Conservation (phyloP, 2,888 invertebrate species). For the Vandiemenella viatica region DNA sequence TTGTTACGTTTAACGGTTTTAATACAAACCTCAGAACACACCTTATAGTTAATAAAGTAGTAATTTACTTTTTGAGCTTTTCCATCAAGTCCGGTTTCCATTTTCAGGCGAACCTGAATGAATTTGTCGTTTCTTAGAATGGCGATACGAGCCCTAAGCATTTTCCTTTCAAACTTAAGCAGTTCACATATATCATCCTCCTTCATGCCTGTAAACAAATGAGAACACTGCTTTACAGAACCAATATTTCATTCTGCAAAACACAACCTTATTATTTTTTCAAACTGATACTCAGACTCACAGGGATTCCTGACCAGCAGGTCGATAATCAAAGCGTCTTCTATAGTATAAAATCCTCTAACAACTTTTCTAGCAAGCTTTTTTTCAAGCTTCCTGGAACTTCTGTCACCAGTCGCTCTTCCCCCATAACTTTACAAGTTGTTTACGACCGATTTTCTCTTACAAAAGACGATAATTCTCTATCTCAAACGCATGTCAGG, state of each 20-base stretch:
- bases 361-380: slow-evolving; percentile 82
- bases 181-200: slow-evolving; percentile 83
- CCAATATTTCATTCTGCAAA: too few species aligned
- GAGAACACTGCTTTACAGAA: neutral
- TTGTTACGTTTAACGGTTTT: too few species aligned
- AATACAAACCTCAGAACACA: too few species aligned
- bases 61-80: slow-evolving; percentile 93
- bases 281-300: slow-evolving; percentile 29
- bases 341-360: slow-evolving; percentile 83
- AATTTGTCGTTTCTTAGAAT: slow-evolving; percentile 84
- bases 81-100: slow-evolving; percentile 90
- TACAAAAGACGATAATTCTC: too few species aligned
- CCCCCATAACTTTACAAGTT: too few species aligned
- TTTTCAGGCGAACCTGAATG: slow-evolving; percentile 77
- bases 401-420: slow-evolving; percentile 70
- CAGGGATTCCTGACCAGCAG: slow-evolving; percentile 92
- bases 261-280: too few species aligned
- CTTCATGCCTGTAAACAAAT: slow-evolving; percentile 49
- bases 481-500: too few species aligned
- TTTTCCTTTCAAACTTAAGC: slow-evolving; percentile 84
- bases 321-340: slow-evolving; percentile 88
- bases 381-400: slow-evolving; percentile 86
- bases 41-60: slow-evolving; percentile 92
- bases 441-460: too few species aligned
- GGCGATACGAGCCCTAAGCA: slow-evolving; percentile 74